Evolutionary conservation across 2,888 invertebrate species (phyloP).

Genomic region (Torymus aiolomorphi): DNA sequence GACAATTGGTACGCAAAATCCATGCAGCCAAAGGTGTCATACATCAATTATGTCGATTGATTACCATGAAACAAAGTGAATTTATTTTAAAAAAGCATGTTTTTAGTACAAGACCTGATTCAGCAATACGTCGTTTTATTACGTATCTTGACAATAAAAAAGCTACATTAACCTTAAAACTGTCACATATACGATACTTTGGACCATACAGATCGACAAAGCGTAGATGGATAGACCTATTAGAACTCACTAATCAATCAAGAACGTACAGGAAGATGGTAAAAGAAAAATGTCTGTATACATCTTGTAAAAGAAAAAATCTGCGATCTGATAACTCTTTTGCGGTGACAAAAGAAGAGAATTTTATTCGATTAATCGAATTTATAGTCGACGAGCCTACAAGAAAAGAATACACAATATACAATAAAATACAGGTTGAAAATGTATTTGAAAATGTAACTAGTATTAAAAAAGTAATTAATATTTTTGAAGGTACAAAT

Average conservation of each 20-base stretch:
- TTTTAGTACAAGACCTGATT: background rate
- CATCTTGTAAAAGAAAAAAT: too few relatives aligned
- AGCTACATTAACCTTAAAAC: background rate
- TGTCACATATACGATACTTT: background rate
- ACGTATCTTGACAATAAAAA: background rate
- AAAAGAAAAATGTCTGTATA: too few relatives aligned
- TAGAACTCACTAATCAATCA: background rate
- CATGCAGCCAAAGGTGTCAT: conserved; percentile 31
- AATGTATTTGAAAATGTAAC: too few relatives aligned
- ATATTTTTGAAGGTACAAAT: too few relatives aligned
- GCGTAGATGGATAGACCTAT: background rate
- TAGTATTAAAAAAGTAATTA: too few relatives aligned
- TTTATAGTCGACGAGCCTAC: too few relatives aligned
- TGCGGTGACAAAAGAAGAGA: too few relatives aligned
- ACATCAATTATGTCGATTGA: conserved; percentile 3
- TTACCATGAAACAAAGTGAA: conserved; percentile 4
- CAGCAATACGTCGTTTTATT: background rate
- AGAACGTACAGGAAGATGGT: conserved; percentile 13
- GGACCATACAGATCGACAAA: background rate
- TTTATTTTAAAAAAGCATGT: background rate
- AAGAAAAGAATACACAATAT: too few relatives aligned
- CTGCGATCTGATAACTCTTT: too few relatives aligned
- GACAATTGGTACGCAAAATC: background rate
- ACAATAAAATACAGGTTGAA: too few relatives aligned
- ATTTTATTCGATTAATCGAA: too few relatives aligned